Base-by-base conservation (phyloP, 2,888 invertebrate genomes). In the Pedicia rivosa region DNA sequence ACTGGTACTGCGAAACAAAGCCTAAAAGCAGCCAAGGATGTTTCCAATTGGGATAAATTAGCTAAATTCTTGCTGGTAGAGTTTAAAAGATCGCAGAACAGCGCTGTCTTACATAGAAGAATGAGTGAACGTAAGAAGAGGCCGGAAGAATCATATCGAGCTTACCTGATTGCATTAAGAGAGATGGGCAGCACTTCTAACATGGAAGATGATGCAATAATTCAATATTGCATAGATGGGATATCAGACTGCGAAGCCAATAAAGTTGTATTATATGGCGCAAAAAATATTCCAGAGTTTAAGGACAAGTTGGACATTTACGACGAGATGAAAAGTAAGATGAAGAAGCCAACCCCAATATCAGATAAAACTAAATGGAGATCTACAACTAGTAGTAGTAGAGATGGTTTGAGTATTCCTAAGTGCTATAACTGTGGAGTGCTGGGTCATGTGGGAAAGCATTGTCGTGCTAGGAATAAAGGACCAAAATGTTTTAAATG, bases 401-500 rank as follows among this genome's bases (percentile, higher is more conserved):
- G n/a, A n/a, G n/a, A n/a, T n/a, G n/a, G n/a, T n/a, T n/a, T n/a
- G n/a, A n/a, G n/a, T n/a, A n/a, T n/a, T n/a, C n/a, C n/a, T n/a
- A n/a, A n/a, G n/a, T n/a, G n/a, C n/a, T n/a, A n/a, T n/a, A n/a
- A n/a, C n/a, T n/a, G n/a, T n/a, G n/a, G n/a, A n/a, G n/a, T n/a
- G n/a, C n/a, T n/a, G n/a, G n/a, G n/a, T n/a, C n/a, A n/a, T n/a
- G n/a, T n/a, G n/a, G n/a, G n/a, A n/a, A n/a, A n/a, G n/a, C n/a
- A n/a, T n/a, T n/a, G n/a, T n/a, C n/a, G n/a, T n/a, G n/a, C n/a
- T n/a, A n/a, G n/a, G n/a, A n/a, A n/a, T n/a, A 49, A 47, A 35
- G 52, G 46, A 13, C 42, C 48, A 4, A 54, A 54, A 43, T 54
- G 53, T 37, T 55, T 53, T 29, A 46, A 31, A 36, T 54, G 52